phyloP scores from a whole-genome alignment of 2,797 vertebrate species.

The Sebastiscus tertius region DNA sequence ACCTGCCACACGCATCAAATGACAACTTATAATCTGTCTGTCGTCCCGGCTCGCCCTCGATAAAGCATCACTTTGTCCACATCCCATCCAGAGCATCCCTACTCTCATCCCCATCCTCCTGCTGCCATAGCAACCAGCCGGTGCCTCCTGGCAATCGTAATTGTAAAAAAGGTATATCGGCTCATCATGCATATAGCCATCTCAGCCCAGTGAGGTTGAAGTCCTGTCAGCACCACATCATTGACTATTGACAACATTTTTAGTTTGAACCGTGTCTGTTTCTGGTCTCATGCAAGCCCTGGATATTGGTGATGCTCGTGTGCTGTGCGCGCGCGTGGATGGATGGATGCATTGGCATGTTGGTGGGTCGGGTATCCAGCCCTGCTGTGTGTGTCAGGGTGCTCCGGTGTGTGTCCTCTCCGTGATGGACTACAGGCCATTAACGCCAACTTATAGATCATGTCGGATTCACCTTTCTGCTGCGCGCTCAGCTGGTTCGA shows the following conservation, averaged over 20 bases:
- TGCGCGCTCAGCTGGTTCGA: conserved; percentile 16
- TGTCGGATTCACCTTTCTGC: conserved; percentile 6
- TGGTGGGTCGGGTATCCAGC: conserved; percentile 30
- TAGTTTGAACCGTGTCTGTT: conserved; percentile 19
- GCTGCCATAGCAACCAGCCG: conserved; percentile 88
- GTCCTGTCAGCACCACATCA: conserved; percentile 67
- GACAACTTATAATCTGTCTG: conserved; percentile 53
- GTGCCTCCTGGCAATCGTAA: conserved; percentile 80
- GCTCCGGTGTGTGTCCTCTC: conserved; percentile 16
- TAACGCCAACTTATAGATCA: conserved; percentile 16
- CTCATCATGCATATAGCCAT: conserved; percentile 57
- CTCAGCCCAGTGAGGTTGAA: conserved; percentile 54
- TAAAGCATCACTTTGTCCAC: conserved; percentile 77
- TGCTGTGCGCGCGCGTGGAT: conserved; percentile 33
- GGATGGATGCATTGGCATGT: conserved; percentile 69
- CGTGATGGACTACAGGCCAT: not conserved
- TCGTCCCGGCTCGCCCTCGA: conserved; percentile 61
- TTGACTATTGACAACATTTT: conserved; percentile 54
- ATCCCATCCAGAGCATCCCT: conserved; percentile 80
- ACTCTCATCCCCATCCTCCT: conserved; percentile 71
- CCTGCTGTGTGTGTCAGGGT: conserved; percentile 7
- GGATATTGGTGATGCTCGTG: conserved; percentile 32
- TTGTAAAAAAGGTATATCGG: conserved; percentile 62
- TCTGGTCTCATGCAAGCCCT: conserved; percentile 20
- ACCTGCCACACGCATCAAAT: conserved; percentile 44